Percentiles rank a stretch among this genome's conserved stretches.
phyloP scores from a whole-genome alignment of 1,140 invertebrate genomes.

The Periplaneta americana region DNA sequence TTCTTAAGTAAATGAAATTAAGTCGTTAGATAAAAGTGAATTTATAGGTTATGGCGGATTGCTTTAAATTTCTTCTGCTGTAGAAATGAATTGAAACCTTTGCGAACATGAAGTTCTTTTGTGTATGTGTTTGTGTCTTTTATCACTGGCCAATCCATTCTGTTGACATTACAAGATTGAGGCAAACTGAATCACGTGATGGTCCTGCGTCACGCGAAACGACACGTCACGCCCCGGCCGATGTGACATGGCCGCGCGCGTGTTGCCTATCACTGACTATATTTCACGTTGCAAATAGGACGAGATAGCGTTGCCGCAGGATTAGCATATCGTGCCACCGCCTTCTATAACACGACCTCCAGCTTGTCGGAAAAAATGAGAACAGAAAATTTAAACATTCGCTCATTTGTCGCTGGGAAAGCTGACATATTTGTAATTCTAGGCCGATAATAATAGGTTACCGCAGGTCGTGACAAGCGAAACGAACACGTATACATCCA shows the following conservation, averaged over 20 bases:
- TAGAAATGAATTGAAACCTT: not conserved
- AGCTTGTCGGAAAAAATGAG: not conserved
- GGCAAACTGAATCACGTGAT: not conserved
- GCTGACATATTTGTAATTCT: no score
- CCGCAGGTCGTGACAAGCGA: no score
- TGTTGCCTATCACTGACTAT: slow-evolving; percentile 1
- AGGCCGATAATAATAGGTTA: no score
- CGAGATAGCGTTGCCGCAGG: not conserved
- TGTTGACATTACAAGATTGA: slow-evolving; percentile 10
- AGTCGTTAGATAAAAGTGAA: not conserved
- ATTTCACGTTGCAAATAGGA: slow-evolving; percentile 1
- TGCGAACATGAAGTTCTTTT: not conserved
- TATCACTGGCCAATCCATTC: not conserved
- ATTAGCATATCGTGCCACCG: not conserved
- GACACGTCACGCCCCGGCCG: not conserved
- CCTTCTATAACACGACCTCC: not conserved
- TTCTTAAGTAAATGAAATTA: not conserved
- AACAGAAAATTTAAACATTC: not conserved
- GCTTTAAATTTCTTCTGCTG: not conserved
- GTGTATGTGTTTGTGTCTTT: not conserved
- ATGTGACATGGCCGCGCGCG: not conserved
- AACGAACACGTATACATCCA: no score
- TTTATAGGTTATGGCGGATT: not conserved
- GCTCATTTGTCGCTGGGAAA: not conserved
- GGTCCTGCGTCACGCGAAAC: not conserved